Conservation (phyloP, 2,888 invertebrate species). For the Caenorhabditis doughertyi region DNA sequence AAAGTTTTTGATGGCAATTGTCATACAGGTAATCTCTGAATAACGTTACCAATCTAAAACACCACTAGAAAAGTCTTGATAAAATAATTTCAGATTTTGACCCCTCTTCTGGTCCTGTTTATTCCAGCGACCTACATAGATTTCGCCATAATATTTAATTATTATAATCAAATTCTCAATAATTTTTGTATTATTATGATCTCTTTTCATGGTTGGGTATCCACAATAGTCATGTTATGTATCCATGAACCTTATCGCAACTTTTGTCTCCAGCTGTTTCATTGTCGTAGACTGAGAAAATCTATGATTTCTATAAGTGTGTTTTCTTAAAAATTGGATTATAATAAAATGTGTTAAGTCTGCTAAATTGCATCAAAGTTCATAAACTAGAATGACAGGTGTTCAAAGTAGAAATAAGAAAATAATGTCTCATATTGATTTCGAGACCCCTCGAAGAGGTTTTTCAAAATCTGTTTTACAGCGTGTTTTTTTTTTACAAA, state of each 20-base stretch:
- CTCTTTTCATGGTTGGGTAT: not conserved
- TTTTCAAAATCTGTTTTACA: no score
- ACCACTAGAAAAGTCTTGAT: not conserved
- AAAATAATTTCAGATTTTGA: not conserved
- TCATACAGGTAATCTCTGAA: not conserved
- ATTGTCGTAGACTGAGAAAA: no score
- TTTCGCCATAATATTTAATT: not conserved
- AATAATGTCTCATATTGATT: no score
- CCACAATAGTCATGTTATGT: conserved; percentile 4
- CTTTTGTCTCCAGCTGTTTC: no score
- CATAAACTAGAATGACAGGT: no score
- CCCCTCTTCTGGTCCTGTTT: not conserved
- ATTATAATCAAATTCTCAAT: conserved; percentile 7
- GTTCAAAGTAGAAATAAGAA: no score
- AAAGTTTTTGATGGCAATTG: conserved; percentile 6
- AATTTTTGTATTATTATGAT: not conserved
- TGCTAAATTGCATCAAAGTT: no score
- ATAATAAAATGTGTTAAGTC: no score
- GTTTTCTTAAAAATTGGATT: no score
- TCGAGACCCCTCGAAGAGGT: no score
- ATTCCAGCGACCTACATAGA: not conserved
- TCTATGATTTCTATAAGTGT: no score
- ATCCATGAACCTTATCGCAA: conserved; percentile 15
- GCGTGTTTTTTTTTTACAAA: no score
- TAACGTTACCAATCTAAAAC: not conserved